Conservation (phyloP, 2,113 vertebrate species). For the human region GRCh38 chr14:25844001-25844500, state of each 20-base stretch:
- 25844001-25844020: constrained; percentile 51
- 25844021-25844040: constrained; percentile 2
- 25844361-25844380: not conserved
- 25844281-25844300: constrained; percentile 63
- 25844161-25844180: constrained; percentile 52
- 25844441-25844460: not conserved
- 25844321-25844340: constrained; percentile 57
- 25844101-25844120: constrained; percentile 49
- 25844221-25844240: constrained; percentile 43
- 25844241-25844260: constrained; percentile 45
- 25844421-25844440: not conserved
- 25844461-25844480: constrained; percentile 29
- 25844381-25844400: not conserved
- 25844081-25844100: constrained; percentile 53
- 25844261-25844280: constrained; percentile 59
- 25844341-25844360: constrained; percentile 54
- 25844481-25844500: not conserved
- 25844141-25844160: constrained; percentile 57
- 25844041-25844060: constrained; percentile 46
- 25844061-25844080: not conserved
- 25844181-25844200: constrained; percentile 65
- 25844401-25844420: constrained; percentile 5
- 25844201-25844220: constrained; percentile 69
- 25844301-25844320: constrained; percentile 64
- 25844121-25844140: constrained; percentile 61